Percentiles rank a stretch among this genome's conserved stretches.
Conservation (phyloP, 2,113 vertebrate species). For the Zosterops pallidus region DNA sequence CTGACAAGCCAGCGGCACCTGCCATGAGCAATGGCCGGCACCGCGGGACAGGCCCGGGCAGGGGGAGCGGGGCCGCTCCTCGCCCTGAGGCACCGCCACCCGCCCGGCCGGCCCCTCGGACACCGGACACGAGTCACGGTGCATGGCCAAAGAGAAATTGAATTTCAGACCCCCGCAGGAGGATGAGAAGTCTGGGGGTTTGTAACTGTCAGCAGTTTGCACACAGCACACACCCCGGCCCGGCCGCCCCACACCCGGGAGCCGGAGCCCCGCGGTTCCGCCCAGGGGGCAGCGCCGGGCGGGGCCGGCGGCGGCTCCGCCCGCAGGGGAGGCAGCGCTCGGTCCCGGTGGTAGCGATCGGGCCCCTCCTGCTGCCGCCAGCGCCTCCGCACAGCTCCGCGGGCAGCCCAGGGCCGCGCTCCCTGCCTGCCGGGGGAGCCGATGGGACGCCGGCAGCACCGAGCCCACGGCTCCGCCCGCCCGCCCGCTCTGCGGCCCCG, state of each 20-base stretch:
- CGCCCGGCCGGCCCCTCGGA: accelerated
- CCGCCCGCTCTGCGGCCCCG: background rate
- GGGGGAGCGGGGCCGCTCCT: background rate
- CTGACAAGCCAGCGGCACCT: background rate
- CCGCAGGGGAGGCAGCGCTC: background rate
- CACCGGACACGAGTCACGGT: accelerated
- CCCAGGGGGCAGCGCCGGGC: background rate
- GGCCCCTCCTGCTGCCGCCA: accelerated
- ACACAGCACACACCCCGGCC: accelerated
- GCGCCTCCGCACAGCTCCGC: no score
- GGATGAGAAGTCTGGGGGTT: accelerated
- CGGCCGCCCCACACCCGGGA: accelerated
- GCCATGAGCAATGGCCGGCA: background rate
- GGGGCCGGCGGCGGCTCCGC: no score
- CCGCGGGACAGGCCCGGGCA: background rate
- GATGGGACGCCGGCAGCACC: background rate
- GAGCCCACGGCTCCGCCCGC: no score
- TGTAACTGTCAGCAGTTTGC: background rate
- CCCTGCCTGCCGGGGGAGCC: no score
- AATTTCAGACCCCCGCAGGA: accelerated
- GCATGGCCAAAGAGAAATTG: accelerated
- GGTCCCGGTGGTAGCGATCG: accelerated
- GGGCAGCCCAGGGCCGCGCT: no score
- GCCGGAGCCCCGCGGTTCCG: background rate
- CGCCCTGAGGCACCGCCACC: background rate